Conservation (phyloP, 2,888 invertebrate genomes). For the Chouioia cunea region DNA sequence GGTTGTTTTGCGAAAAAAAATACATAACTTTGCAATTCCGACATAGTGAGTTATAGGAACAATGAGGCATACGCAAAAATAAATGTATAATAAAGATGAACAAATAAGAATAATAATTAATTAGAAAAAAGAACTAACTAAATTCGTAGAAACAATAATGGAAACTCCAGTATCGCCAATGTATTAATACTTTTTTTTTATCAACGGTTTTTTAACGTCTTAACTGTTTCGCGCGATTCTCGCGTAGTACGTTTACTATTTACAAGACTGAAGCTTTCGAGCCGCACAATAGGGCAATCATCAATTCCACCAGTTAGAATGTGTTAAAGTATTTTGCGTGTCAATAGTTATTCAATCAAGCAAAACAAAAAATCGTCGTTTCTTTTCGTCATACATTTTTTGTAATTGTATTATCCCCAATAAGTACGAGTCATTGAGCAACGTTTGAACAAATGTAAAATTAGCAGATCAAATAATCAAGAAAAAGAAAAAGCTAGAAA, state of each 20-base stretch:
- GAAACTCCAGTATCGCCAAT: conserved; percentile 9
- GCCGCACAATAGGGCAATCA: conserved; percentile 16
- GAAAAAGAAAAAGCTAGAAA: no score
- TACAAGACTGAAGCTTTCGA: conserved; percentile 17
- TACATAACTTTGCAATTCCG: not conserved
- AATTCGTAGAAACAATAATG: not conserved
- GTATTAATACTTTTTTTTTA: conserved; percentile 24
- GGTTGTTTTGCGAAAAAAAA: no score
- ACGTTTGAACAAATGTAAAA: no score
- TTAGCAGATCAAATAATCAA: no score
- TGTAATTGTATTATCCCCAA: no score
- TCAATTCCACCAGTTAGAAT: conserved; percentile 4
- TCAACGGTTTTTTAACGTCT: not conserved
- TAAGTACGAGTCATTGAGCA: no score
- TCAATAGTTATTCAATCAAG: no score
- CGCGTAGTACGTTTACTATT: conserved; percentile 15
- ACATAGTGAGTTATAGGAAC: conserved; percentile 14
- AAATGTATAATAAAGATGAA: conserved; percentile 3
- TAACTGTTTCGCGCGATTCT: not conserved
- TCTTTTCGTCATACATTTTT: no score
- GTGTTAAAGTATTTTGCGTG: not conserved
- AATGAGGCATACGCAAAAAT: conserved; percentile 8
- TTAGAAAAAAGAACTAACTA: conserved; percentile 6
- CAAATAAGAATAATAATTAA: not conserved
- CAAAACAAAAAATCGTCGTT: no score